Evolutionary conservation across 2,113 vertebrate genomes (phyloP).

Genomic region (Hippocampus barbouri): DNA sequence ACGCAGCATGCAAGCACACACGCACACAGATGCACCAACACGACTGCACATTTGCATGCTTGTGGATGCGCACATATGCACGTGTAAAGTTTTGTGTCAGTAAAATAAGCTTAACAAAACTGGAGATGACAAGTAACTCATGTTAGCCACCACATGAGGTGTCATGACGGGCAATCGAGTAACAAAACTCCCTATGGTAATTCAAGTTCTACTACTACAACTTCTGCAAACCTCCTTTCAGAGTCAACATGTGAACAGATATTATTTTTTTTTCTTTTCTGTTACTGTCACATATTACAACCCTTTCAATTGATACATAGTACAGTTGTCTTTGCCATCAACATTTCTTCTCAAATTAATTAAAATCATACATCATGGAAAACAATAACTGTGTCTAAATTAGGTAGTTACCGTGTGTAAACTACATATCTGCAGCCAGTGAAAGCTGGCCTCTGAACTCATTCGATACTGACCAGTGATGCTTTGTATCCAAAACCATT

Average conservation of each 20-base stretch:
- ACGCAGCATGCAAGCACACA: constrained; percentile 9
- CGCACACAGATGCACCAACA: constrained; percentile 15
- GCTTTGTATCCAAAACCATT: background rate
- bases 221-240: no score
- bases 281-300: background rate
- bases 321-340: background rate
- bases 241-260: no score
- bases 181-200: no score
- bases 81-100: constrained; percentile 3
- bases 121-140: background rate
- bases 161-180: no score
- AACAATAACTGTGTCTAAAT: background rate
- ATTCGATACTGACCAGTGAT: background rate
- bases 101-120: background rate
- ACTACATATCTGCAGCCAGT: background rate
- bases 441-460: background rate
- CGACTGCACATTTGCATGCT: background rate
- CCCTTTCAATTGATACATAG: background rate
- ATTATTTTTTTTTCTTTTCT: background rate
- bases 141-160: background rate
- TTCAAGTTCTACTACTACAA: no score
- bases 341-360: background rate
- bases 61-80: constrained; percentile 13
- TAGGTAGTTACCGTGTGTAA: background rate
- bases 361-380: background rate